Conservation (phyloP, 2,797 vertebrate species). For the Aselliscus stoliczkanus region DNA sequence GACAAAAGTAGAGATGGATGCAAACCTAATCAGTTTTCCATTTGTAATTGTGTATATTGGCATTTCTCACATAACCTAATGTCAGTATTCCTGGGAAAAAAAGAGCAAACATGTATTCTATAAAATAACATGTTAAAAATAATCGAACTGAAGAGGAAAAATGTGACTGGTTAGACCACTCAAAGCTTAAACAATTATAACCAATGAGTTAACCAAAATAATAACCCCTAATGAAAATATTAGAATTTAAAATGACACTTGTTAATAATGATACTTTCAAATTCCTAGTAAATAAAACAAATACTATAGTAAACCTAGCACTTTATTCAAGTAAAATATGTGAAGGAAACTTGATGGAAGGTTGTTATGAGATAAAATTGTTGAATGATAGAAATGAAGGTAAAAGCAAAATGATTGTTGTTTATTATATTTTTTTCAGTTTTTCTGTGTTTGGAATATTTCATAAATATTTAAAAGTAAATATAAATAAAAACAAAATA, state of each 20-base stretch:
- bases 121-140: background rate
- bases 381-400: background rate
- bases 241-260: background rate
- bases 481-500: background rate
- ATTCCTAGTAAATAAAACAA: background rate
- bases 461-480: background rate
- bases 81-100: background rate
- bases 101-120: background rate
- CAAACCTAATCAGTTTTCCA: background rate
- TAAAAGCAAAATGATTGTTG: background rate
- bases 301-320: background rate
- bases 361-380: background rate
- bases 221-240: background rate
- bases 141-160: background rate
- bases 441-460: background rate
- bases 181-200: background rate
- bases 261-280: background rate
- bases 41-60: background rate
- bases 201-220: background rate
- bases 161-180: background rate
- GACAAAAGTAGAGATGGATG: background rate
- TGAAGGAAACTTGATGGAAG: background rate
- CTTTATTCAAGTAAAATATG: background rate
- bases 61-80: background rate
- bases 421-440: background rate